A percentile compares a stretch with the other conserved stretches of the same genome.
These are phyloP conservation scores for Xenopus laevis DNA, from an alignment of 2,113 vertebrate genomes.

Conservation along the genomic window DNA sequence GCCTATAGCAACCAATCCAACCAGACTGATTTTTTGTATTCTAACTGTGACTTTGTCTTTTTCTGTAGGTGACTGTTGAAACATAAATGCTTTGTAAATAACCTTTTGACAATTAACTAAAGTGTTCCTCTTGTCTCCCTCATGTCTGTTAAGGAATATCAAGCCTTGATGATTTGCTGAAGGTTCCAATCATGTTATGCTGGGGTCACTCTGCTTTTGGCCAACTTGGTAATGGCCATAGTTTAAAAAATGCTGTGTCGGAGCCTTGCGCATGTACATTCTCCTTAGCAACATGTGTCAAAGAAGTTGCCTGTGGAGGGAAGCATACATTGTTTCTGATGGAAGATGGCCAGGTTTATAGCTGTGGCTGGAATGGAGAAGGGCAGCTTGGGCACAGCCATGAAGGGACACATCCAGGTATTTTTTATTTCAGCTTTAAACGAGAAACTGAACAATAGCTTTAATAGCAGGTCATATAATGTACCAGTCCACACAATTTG, in stretches of 20 bases:
- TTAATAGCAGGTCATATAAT: too few relatives aligned
- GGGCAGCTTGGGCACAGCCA: slow-evolving; percentile 89
- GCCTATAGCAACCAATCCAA: too few relatives aligned
- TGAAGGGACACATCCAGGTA: slow-evolving; percentile 80
- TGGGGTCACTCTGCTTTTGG: slow-evolving; percentile 90
- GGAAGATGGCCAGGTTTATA: slow-evolving; percentile 87
- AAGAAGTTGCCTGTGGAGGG: slow-evolving; percentile 82
- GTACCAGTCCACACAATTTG: too few relatives aligned
- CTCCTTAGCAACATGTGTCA: slow-evolving; percentile 74
- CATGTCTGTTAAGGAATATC: slow-evolving; percentile 44
- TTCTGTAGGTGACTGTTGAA: too few relatives aligned
- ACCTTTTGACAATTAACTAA: too few relatives aligned
- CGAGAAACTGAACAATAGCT: too few relatives aligned
- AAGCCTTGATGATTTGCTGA: slow-evolving; percentile 65
- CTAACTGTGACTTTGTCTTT: too few relatives aligned
- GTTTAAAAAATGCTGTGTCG: slow-evolving; percentile 65
- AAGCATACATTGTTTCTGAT: slow-evolving; percentile 87
- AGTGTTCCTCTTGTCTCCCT: slow-evolving; percentile 4
- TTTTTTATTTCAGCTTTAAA: slow-evolving; percentile 22
- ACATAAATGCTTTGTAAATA: too few relatives aligned
- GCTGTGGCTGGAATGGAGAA: slow-evolving; percentile 85
- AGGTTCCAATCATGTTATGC: slow-evolving; percentile 81
- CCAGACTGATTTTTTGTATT: too few relatives aligned
- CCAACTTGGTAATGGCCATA: slow-evolving; percentile 77
- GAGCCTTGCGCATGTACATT: slow-evolving; percentile 77